A percentile compares a stretch with the other conserved stretches of the same genome.
These are phyloP conservation scores for Eptatretus burgeri DNA, from an alignment of 2,113 vertebrate species.

Conservation along the genomic window DNA sequence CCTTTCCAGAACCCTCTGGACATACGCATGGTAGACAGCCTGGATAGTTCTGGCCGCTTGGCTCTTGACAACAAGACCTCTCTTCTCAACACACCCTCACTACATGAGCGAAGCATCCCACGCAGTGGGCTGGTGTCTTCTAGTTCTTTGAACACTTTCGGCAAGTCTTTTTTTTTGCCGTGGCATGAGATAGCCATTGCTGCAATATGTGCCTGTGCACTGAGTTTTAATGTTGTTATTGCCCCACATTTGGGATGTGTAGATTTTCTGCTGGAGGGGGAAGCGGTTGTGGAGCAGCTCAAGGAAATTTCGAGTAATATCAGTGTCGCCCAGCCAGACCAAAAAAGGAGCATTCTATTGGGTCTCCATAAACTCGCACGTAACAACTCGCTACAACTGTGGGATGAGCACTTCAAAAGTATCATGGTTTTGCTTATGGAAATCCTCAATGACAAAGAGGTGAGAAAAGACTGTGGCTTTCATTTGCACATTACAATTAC, in stretches of 20 bases:
- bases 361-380: constrained; percentile 78
- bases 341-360: constrained; percentile 41
- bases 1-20: no score
- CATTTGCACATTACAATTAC: no score
- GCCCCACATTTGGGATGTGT: constrained; percentile 1
- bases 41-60: constrained; percentile 40
- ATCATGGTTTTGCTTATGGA: constrained; percentile 75
- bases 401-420: constrained; percentile 97
- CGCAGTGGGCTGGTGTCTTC: neutral
- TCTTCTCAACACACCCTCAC: constrained; percentile 69
- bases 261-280: constrained; percentile 43
- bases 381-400: constrained; percentile 65
- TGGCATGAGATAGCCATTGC: neutral
- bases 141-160: constrained; percentile 19
- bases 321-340: constrained; percentile 53
- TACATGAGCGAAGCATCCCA: constrained; percentile 40
- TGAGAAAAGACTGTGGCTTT: constrained; percentile 16
- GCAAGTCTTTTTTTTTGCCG: constrained; percentile 36
- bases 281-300: constrained; percentile 74
- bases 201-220: neutral
- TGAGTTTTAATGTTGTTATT: neutral
- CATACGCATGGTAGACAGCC: neutral
- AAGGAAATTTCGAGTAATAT: constrained; percentile 97
- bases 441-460: constrained; percentile 83
- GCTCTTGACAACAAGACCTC: constrained; percentile 94